Evolutionary conservation across 2,888 invertebrate genomes (phyloP).

Genomic region (Parnassius mnemosyne): DNA sequence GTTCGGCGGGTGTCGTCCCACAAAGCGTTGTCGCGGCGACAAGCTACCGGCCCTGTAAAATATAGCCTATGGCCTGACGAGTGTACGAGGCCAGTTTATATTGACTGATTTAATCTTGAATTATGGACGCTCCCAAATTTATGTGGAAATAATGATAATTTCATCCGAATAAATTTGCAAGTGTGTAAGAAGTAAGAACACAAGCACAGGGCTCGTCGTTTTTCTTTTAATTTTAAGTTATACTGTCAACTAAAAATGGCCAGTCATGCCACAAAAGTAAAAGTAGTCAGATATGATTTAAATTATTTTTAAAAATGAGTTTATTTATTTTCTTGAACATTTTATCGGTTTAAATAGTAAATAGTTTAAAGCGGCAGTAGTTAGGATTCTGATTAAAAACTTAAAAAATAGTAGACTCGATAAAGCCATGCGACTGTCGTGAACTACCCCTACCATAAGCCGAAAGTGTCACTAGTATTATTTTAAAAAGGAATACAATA

Average conservation of each 20-base stretch:
- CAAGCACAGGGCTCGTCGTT: neutral
- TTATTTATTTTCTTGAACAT: no score
- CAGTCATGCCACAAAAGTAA: neutral
- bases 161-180: constrained; percentile 18
- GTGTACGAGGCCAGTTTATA: constrained; percentile 14
- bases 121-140: constrained; percentile 22
- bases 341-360: no score
- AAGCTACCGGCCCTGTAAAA: constrained; percentile 35
- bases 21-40: constrained; percentile 49
- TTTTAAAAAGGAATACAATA: no score
- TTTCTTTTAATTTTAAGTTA: neutral
- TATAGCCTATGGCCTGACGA: constrained; percentile 24
- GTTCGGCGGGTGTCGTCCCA: constrained; percentile 45
- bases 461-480: no score
- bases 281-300: neutral
- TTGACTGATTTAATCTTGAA: constrained; percentile 27
- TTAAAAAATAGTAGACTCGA: no score
- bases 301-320: no score
- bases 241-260: neutral
- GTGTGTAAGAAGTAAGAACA: constrained; percentile 8
- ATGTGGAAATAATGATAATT: constrained; percentile 24
- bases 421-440: no score
- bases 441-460: no score
- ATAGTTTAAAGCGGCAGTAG: no score
- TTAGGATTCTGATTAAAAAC: no score